Evolutionary conservation across 2,888 invertebrate species (phyloP).

Genomic region (Baccha elongata): DNA sequence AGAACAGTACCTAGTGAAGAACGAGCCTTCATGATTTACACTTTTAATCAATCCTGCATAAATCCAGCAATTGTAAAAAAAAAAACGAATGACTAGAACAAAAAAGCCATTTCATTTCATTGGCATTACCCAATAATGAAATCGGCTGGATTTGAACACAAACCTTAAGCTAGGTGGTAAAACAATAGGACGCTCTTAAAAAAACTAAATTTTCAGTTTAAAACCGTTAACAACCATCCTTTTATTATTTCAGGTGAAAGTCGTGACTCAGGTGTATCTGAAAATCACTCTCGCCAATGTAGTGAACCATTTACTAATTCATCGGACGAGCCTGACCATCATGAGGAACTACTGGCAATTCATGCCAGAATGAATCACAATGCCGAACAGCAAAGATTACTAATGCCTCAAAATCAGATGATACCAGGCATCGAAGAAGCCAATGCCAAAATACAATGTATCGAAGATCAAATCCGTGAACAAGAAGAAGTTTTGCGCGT

Average conservation of each 20-base stretch:
- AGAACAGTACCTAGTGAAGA: too few species aligned
- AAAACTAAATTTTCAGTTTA: too few species aligned
- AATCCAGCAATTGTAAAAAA: too few species aligned
- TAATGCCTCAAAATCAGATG: conserved; percentile 76
- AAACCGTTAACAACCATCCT: too few species aligned
- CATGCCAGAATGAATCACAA: conserved; percentile 75
- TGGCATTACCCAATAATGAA: too few species aligned
- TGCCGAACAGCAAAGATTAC: conserved; percentile 62
- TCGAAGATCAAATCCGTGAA: conserved; percentile 86
- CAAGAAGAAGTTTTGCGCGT: conserved; percentile 90
- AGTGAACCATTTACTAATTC: conserved; percentile 90
- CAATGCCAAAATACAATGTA: conserved; percentile 84
- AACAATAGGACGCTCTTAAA: neutral
- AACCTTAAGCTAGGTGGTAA: neutral
- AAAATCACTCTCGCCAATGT: conserved; percentile 90
- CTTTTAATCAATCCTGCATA: too few species aligned
- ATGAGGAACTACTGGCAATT: conserved; percentile 84
- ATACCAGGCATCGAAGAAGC: conserved; percentile 82
- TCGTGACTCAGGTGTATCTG: conserved; percentile 90
- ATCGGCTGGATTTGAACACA: too few species aligned
- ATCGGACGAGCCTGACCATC: conserved; percentile 87
- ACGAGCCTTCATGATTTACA: too few species aligned
- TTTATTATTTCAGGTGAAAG: conserved; percentile 84
- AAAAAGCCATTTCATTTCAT: too few species aligned
- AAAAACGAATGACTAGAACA: too few species aligned